Base-by-base conservation (phyloP, 53 echinoderm and acorn worm genomes). In the Glandiceps talaboti region DNA sequence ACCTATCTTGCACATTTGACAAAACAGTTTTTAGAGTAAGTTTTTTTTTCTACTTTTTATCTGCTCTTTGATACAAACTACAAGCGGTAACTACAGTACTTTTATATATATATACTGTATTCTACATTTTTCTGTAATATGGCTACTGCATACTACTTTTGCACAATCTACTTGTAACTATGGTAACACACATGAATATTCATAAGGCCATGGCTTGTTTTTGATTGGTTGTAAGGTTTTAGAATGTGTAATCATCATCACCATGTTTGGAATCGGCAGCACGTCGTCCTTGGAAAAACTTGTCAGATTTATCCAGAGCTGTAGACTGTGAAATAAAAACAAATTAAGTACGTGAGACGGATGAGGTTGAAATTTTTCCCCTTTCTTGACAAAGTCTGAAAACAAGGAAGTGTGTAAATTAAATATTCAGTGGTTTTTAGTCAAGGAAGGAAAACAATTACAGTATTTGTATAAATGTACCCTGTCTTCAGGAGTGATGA, bases 261-360 rank as follows among this genome's bases (percentile, higher is more conserved):
- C 20, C 6, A 20, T 20, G 6, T 6, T 6, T 20, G 20, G 64
- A 45, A 20, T 96, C 96, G 81, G 90, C 79, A 45, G 83, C 85
- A n/a, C 87, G 78, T 28, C 90, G 86, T 30, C 91, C 96, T 80
- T 96, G 92, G 87, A 96, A 96, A 82, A 81, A 93, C 77, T 86
- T 88, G 76, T 83, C 84, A 85, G 90, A 86, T 75, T 92, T 90
- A 84, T 96, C 96, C 29, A 95, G 85, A n/a, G 95, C 85, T 45
- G 95, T 95, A 1, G 95, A 76, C 95, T 95, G 73, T 26, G 79
- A 77, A 30, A 73, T n/a, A n/a, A n/a, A n/a, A n/a, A n/a, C n/a
- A n/a, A n/a, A n/a, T n/a, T n/a, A n/a, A n/a, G n/a, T n/a, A n/a
- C n/a, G n/a, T n/a, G n/a, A n/a, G n/a, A n/a, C n/a, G n/a, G n/a